Evolutionary conservation across 92 coral and sea anemone species (phyloP).

Genomic region (Micromussa lordhowensis): DNA sequence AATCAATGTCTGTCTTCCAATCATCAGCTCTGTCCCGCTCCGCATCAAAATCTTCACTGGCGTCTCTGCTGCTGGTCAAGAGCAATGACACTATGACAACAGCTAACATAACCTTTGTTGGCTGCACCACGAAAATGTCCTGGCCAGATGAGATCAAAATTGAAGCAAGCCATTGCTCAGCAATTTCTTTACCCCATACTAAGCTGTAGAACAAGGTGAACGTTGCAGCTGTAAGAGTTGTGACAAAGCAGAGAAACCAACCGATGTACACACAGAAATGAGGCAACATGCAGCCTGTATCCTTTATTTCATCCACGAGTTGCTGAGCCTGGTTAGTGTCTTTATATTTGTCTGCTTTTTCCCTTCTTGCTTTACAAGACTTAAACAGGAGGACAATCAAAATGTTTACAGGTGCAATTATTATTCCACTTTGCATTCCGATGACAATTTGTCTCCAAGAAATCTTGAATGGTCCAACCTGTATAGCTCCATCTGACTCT

Average conservation of each 20-base stretch:
- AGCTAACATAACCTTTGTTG: constrained; percentile 59
- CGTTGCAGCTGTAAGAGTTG: constrained; percentile 54
- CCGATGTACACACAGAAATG: constrained; percentile 72
- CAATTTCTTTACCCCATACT: constrained; percentile 70
- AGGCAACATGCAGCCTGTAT: constrained; percentile 54
- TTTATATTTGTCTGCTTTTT: neutral
- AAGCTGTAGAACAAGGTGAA: constrained; percentile 80
- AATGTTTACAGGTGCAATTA: constrained; percentile 60
- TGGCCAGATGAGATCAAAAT: constrained; percentile 61
- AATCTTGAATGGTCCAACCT: constrained; percentile 63
- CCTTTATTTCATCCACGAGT: neutral
- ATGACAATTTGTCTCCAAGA: constrained; percentile 46
- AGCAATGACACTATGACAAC: constrained; percentile 53
- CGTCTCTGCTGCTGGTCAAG: constrained; percentile 6
- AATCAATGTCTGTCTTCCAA: neutral
- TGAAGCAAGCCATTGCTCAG: constrained; percentile 75
- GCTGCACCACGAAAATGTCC: constrained; percentile 72
- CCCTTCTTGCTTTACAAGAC: constrained; percentile 13
- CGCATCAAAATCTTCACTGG: neutral
- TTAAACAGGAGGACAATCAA: constrained; percentile 57
- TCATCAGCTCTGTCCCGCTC: neutral
- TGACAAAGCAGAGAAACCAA: constrained; percentile 62
- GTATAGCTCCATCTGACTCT: constrained; percentile 31
- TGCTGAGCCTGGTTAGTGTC: neutral
- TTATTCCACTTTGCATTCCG: constrained; percentile 67